Evolutionary conservation across 2,113 vertebrate genomes (phyloP).

Genomic region (Caracal caracal): DNA sequence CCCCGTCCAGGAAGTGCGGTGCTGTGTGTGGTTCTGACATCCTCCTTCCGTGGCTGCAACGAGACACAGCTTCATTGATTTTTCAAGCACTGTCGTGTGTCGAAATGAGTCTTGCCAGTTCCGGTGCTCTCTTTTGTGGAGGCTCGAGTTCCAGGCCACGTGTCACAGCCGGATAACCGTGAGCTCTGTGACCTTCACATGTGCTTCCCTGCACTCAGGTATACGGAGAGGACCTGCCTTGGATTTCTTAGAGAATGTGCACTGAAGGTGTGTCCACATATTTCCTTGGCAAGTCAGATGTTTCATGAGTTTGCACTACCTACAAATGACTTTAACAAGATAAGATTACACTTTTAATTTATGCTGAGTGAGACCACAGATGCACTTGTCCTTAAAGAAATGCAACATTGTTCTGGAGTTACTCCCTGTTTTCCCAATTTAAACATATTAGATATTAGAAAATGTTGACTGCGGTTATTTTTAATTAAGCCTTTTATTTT

Average conservation of each 20-base stretch:
- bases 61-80: neutral
- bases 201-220: neutral
- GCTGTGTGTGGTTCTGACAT: neutral
- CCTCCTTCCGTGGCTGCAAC: fast-evolving
- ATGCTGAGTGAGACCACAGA: neutral
- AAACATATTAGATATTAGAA: neutral
- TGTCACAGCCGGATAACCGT: neutral
- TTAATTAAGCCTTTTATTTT: neutral
- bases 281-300: neutral
- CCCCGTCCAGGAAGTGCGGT: neutral
- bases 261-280: neutral
- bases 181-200: neutral
- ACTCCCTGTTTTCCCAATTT: neutral
- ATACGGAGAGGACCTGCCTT: neutral
- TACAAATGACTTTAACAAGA: neutral
- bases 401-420: neutral
- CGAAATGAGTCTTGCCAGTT: neutral
- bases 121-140: neutral
- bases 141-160: neutral
- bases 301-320: neutral
- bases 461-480: neutral
- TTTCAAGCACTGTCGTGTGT: neutral
- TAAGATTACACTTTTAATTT: neutral
- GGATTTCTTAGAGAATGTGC: neutral
- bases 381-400: neutral